Conservation (phyloP, 2,888 invertebrate genomes). For the Muscina levida region DNA sequence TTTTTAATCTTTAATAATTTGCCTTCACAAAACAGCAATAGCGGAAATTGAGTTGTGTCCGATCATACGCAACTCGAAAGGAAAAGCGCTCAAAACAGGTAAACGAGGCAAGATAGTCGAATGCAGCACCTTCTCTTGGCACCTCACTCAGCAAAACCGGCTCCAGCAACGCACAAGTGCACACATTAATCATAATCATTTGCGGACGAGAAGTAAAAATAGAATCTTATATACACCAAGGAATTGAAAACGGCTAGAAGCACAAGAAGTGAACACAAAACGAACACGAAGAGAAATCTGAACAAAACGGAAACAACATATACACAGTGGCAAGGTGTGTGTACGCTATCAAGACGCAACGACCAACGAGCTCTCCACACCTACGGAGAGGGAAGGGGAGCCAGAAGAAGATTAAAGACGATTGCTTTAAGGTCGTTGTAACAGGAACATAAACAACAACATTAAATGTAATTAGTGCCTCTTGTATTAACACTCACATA, state of each 20-base stretch:
- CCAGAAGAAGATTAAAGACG: slow-evolving; percentile 33
- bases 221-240: slow-evolving; percentile 48
- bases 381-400: not conserved
- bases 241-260: slow-evolving; percentile 41
- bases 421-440: slow-evolving; percentile 51
- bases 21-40: slow-evolving; percentile 26
- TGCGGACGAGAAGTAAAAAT: slow-evolving; percentile 48
- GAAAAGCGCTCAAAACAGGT: not conserved
- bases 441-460: slow-evolving; percentile 58
- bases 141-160: slow-evolving; percentile 1
- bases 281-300: slow-evolving; percentile 6
- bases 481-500: slow-evolving; percentile 50
- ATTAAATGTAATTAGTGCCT: slow-evolving; percentile 65
- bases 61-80: slow-evolving; percentile 34
- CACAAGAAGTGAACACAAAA: slow-evolving; percentile 34
- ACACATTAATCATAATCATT: slow-evolving; percentile 67
- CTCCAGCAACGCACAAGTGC: slow-evolving; percentile 57
- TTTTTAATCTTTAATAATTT: slow-evolving; percentile 43
- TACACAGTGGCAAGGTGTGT: slow-evolving; percentile 20
- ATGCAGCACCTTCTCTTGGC: slow-evolving; percentile 26
- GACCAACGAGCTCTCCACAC: no score
- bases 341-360: slow-evolving; percentile 4
- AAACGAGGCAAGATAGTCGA: not conserved
- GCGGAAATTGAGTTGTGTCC: slow-evolving; percentile 45
- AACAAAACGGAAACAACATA: slow-evolving; percentile 38